phyloP scores from a whole-genome alignment of 2,797 vertebrate genomes.

The Chaenodraco wilsoni region DNA sequence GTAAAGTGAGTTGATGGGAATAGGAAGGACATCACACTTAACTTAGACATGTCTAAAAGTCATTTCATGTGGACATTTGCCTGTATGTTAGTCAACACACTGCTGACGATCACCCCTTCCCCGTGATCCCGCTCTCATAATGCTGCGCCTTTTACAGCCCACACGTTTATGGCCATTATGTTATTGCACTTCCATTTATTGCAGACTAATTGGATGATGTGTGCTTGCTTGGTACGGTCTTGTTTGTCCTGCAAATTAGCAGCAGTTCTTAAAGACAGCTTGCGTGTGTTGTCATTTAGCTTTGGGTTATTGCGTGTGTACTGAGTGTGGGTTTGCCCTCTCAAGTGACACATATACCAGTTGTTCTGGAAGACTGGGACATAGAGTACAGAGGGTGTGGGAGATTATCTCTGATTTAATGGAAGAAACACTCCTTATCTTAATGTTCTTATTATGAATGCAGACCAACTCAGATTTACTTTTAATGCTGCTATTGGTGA shows the following conservation, averaged over 20 bases:
- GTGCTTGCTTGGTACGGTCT: constrained; percentile 45
- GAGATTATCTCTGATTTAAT: constrained; percentile 54
- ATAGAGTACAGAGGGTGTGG: constrained; percentile 54
- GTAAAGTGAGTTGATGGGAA: constrained; percentile 4
- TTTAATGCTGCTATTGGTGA: not conserved
- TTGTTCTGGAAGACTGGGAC: constrained; percentile 48
- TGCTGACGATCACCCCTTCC: constrained; percentile 14
- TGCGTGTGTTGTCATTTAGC: constrained; percentile 21
- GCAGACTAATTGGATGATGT: constrained; percentile 61
- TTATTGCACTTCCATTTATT: constrained; percentile 73
- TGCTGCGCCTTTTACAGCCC: constrained; percentile 56
- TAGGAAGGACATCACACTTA: constrained; percentile 1
- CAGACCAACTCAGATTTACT: not conserved
- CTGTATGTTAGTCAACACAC: constrained; percentile 21
- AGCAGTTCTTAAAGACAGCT: constrained; percentile 32
- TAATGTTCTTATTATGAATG: constrained; percentile 40
- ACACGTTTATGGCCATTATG: constrained; percentile 53
- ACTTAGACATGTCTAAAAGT: constrained; percentile 12
- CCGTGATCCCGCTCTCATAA: constrained; percentile 17
- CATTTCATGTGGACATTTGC: constrained; percentile 19
- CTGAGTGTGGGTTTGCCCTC: constrained; percentile 40
- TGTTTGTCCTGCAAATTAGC: constrained; percentile 70
- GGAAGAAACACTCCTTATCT: constrained; percentile 51
- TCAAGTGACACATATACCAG: constrained; percentile 34
- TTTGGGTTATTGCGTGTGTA: constrained; percentile 25